Conservation (phyloP, 92 coral and sea anemone species). For the Bergia puertoricense region DNA sequence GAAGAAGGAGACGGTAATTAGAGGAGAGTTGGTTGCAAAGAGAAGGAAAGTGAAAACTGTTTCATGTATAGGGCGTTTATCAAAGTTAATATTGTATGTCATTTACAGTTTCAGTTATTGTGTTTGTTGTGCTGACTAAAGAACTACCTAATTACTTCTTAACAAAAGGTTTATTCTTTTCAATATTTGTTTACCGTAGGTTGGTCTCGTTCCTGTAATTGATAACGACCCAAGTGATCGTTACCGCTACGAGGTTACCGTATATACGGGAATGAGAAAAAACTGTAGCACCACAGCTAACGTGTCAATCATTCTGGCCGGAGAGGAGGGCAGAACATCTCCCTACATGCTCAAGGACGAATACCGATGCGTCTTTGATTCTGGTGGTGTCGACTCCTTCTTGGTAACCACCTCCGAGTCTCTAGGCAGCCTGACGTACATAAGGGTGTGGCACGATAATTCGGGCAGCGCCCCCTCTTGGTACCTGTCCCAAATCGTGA, state of each 20-base stretch:
- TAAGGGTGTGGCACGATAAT: constrained; percentile 97
- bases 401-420: constrained; percentile 79
- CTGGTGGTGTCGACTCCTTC: constrained; percentile 87
- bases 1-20: no score
- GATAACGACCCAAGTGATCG: constrained; percentile 75
- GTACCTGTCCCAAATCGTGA: constrained; percentile 74
- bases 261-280: constrained; percentile 87
- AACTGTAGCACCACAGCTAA: constrained; percentile 82
- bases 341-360: constrained; percentile 72
- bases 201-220: constrained; percentile 73
- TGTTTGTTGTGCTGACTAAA: neutral
- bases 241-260: constrained; percentile 87
- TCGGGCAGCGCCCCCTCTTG: constrained; percentile 84
- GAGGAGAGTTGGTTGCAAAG: no score
- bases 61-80: no score
- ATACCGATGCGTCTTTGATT: constrained; percentile 60
- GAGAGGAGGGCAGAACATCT: constrained; percentile 81
- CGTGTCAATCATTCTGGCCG: constrained; percentile 77
- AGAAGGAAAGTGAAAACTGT: no score
- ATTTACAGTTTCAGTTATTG: no score
- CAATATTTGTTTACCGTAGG: constrained; percentile 25
- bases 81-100: no score
- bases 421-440: constrained; percentile 81
- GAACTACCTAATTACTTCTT: neutral
- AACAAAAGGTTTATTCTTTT: neutral